Conservation (phyloP, 2,797 vertebrate genomes). For the Carduelis carduelis region DNA sequence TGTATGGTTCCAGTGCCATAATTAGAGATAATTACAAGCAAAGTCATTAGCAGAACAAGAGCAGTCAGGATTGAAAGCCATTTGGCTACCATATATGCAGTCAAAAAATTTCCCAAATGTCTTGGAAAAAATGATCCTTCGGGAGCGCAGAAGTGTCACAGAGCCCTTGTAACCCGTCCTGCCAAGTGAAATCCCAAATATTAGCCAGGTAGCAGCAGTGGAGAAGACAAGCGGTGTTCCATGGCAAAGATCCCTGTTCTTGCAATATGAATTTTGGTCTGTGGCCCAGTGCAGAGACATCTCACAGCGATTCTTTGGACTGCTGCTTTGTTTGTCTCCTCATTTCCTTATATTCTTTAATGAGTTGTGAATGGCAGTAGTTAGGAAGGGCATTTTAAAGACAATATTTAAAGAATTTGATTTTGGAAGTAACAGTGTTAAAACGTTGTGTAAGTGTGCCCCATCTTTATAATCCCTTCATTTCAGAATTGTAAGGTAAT, state of each 20-base stretch:
- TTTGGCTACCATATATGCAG: background rate
- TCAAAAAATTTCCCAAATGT: background rate
- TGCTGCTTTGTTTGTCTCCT: background rate
- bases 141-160: background rate
- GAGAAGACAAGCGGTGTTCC: background rate
- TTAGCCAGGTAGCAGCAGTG: background rate
- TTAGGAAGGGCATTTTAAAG: background rate
- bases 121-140: background rate
- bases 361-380: background rate
- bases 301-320: background rate
- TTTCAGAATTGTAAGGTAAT: constrained; percentile 2
- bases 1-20: background rate
- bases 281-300: background rate
- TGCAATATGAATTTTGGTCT: background rate
- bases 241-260: background rate
- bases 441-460: background rate
- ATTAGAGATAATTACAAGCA: background rate
- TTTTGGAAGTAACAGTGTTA: background rate
- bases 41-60: background rate
- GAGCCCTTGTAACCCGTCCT: background rate
- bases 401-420: background rate
- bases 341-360: background rate
- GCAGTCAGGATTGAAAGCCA: background rate
- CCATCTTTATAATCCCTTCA: background rate
- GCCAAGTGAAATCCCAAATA: background rate